Evolutionary conservation across 2,888 invertebrate genomes (phyloP), one percentile per base, ranked within the genome.

Genomic region (Venusia cambrica): DNA sequence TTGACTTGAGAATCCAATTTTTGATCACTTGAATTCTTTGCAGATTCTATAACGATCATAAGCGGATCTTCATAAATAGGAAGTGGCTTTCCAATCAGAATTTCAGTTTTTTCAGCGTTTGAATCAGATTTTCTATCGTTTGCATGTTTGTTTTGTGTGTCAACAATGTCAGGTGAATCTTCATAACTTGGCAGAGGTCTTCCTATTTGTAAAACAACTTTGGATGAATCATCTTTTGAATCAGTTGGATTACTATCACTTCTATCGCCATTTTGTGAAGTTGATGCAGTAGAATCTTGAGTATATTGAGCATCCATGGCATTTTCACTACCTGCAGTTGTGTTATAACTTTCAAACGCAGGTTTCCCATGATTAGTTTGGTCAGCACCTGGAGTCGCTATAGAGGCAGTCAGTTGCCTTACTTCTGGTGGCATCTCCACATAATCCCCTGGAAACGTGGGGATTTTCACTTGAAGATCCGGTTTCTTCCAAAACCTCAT

Each of bases 391-490:
- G 39, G 22, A 22, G 28, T 32, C 2, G 13, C 20, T 17, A 30
- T 14, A 3, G 44, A 36, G 6, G 35, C 24, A 9, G 78, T 73
- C 12, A 67, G 38, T 3, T 57, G 46, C 18, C 62, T 64, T 0
- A 73, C 67, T 8, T 73, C 74, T 4, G 51, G 46, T 1, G 85
- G 84, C 83, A 85, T 84, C 56, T 78, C 71, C 0, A 80, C 85
- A 51, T 83, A 85, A 18, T 81, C 85, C 3, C 68, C 61, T 1
- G 81, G 76, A 34, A 76, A 79, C 0, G 76, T 65, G 0, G 78
- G 76, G 29, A 87, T 81, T 2, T 69, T 34, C 9, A 85, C 4
- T 0, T 72, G 57, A n/a, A 87, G 59, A 56, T 81, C 74, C 21
- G 83, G 73, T 29, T 74, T 85, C 55, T 81, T 87, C 26, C 81